Base-by-base conservation (phyloP, 1,140 invertebrate genomes). In the Hesperophylax magnus region DNA sequence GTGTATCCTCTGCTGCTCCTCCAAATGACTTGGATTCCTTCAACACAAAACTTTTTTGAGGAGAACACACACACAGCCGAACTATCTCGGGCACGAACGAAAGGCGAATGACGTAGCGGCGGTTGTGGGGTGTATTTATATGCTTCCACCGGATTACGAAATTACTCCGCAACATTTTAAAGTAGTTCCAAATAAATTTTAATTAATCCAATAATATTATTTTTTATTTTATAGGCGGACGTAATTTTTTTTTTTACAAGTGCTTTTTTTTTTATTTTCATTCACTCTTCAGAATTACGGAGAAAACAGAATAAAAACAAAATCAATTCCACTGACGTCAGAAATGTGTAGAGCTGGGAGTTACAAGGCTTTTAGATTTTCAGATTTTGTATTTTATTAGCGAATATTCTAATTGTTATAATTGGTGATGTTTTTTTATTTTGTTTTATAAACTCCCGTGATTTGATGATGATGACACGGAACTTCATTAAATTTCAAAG, bases 1-100 rank as follows among this genome's bases (percentile, higher is more conserved):
- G 78, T 75, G 78, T 74, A 72, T 80, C 78, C 78, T 75, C 39
- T 22, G 58, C 56, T 20, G 78, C 67, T 56, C 72, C 72, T 76
- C 54, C 54, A 58, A 76, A 8, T 8, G 39, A 60, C 54, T 58
- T 76, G 75, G 75, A 77, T 54, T 52, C 47, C 47, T 53, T 53
- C 53, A 39, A 72, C 69, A 72, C n/a, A 54, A 47, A 54, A 22
- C 2, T 5, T 27, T 47, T 14, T 47, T 47, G 0, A 14, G 2
- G 15, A 61, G 75, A 47, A 18, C 39, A 79, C 63, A 58, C 77
- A 20, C 52, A 54, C 65, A n/a, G 39, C 18, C 15, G 11, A 14
- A 56, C 65, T 15, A 56, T 18, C 24, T 31, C 63, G 53, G 27
- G 67, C 67, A 18, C 34, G 39, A 22, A 18, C 17, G 67, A 22